Evolutionary conservation across 2,797 vertebrate genomes (phyloP).

Genomic region (Podarcis siculus): DNA sequence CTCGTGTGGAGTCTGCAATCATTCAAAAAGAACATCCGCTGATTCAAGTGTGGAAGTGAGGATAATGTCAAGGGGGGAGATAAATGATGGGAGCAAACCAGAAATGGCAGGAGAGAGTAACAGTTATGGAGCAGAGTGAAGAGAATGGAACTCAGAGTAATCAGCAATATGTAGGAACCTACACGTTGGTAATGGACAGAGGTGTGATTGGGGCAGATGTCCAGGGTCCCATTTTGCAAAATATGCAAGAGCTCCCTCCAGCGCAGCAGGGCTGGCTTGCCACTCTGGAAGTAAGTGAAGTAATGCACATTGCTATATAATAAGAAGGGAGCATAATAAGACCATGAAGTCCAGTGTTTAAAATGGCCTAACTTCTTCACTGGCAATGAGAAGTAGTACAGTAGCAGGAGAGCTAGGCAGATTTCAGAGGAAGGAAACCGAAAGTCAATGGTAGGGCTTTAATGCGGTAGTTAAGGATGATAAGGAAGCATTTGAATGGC

Average conservation of each 20-base stretch:
- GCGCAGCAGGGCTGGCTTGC: neutral
- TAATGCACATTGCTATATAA: neutral
- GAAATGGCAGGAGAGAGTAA: neutral
- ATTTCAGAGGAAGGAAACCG: neutral
- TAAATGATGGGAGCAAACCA: neutral
- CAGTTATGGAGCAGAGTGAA: constrained; percentile 20
- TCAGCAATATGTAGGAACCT: neutral
- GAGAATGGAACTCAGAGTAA: neutral
- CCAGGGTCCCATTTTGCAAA: too few species aligned
- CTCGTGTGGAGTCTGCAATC: neutral
- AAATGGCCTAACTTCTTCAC: neutral
- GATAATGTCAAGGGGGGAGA: neutral
- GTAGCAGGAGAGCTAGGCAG: neutral
- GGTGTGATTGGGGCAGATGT: neutral
- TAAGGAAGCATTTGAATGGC: neutral
- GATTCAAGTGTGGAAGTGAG: constrained; percentile 22
- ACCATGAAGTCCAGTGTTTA: neutral
- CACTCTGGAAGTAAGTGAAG: neutral
- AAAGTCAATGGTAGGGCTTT: neutral
- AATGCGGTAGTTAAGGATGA: neutral
- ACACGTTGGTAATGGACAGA: neutral
- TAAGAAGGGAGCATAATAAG: neutral
- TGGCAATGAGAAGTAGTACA: neutral
- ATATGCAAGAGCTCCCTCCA: too few species aligned
- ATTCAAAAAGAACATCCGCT: constrained; percentile 32